Percentiles rank a stretch among this genome's conserved stretches.
Conservation (phyloP, 2,888 invertebrate genomes). For the Herminia tarsipennalis region DNA sequence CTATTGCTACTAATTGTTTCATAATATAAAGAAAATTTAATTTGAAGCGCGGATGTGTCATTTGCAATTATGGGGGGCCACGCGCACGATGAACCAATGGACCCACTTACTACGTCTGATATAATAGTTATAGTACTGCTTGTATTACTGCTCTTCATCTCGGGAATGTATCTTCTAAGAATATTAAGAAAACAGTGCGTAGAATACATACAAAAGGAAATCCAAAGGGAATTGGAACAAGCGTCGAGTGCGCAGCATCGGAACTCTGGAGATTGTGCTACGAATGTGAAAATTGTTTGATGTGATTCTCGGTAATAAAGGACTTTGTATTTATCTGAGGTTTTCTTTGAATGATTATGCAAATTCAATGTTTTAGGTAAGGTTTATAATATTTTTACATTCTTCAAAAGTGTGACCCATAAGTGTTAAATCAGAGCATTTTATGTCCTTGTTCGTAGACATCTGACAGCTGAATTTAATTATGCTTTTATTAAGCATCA, state of each 20-base stretch:
- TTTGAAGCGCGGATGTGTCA: constrained; percentile 23
- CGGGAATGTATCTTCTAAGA: constrained; percentile 45
- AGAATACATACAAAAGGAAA: constrained; percentile 48
- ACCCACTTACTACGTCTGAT: constrained; percentile 50
- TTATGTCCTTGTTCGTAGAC: no score
- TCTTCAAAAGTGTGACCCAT: no score
- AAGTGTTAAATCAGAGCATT: no score
- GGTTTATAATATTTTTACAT: no score
- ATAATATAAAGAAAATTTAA: constrained; percentile 27
- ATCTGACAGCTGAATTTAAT: no score
- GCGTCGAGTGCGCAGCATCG: constrained; percentile 15
- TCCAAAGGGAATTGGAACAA: constrained; percentile 45
- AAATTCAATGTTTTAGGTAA: no score
- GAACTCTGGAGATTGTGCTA: background rate
- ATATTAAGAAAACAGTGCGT: constrained; percentile 46
- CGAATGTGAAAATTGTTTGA: constrained; percentile 24
- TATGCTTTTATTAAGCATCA: no score
- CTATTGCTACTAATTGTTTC: constrained; percentile 23
- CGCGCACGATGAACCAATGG: constrained; percentile 60
- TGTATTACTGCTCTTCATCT: constrained; percentile 44
- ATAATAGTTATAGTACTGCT: constrained; percentile 46
- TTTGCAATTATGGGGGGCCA: constrained; percentile 50
- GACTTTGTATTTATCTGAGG: background rate
- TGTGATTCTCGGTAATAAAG: constrained; percentile 19
- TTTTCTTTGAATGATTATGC: no score